phyloP scores from a whole-genome alignment of 2,888 invertebrate species.

The Scaeva pyrastri region DNA sequence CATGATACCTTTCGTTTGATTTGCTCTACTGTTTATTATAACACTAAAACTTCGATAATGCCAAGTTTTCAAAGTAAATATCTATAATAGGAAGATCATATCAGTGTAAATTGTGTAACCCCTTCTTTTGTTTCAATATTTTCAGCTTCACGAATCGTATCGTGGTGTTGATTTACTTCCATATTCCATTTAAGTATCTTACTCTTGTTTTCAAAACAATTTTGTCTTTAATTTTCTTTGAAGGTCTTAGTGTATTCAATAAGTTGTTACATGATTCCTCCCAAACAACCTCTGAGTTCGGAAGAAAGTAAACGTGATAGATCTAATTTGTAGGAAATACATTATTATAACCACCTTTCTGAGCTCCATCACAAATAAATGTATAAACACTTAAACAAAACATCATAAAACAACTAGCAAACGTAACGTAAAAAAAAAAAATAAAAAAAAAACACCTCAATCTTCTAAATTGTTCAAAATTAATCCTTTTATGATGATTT shows the following conservation, averaged over 20 bases:
- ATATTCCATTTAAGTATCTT: no score
- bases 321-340: neutral
- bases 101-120: no score
- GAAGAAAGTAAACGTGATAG: neutral
- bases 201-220: neutral
- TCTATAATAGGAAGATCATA: no score
- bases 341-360: neutral
- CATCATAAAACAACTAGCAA: neutral
- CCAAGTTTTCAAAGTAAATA: no score
- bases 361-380: neutral
- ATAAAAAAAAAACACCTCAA: conserved; percentile 14
- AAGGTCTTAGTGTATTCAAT: neutral
- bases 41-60: no score
- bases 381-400: neutral
- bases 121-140: no score
- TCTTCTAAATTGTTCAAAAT: conserved; percentile 2
- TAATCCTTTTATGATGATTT: conserved; percentile 9
- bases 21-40: no score
- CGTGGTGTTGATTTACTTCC: no score
- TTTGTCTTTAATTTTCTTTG: neutral
- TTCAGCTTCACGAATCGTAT: no score
- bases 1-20: no score
- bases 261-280: neutral
- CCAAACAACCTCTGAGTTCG: neutral
- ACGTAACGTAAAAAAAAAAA: neutral